Evolutionary conservation across 2,888 invertebrate genomes (phyloP), one percentile per base, ranked within the genome.

Genomic region (Cerastis rubricosa): DNA sequence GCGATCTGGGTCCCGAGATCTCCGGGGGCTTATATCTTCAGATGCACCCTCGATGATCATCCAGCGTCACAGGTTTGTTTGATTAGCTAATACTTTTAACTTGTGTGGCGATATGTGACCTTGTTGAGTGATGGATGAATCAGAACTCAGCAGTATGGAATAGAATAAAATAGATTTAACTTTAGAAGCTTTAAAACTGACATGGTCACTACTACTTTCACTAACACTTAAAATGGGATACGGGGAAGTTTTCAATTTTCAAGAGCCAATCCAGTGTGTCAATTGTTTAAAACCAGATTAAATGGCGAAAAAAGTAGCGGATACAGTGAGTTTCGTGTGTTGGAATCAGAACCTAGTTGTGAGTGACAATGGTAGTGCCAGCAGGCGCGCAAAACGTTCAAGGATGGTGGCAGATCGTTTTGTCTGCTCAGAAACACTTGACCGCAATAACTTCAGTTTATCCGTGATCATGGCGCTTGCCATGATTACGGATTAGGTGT

Each of bases 1-100:
- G 99, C 99, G 35, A 98, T 98, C 71, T 99, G 99, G 99, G 98
- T 98, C 11, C 99, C 99, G 0, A 98, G 98, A 57, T 98, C 98
- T 5, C 97, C 98, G n/a, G 99, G 99, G 17, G 97, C 98, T 93
- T 99, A 99, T 95, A 98, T 98, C 45, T 97, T 99, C 83, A 97
- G 98, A 76, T 98, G 99, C 86, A 98, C 98, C 59, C 97, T 99
- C 74, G 99, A 99, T 92, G 98, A 99, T 49, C 98, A 98, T 88
- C 97, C 97, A 14, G 97, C 98, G 93, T 97, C 98, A 74, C 97
- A 98, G 96, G 98, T 98, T 64, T 35, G 63, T 54, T 65, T 45
- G 6, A 9, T 61, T 61, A 29, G 29, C 59, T 19, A 45, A 51
- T 61, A 47, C 17, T 43, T 57, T 47, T 4, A 47, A 74, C 19